Evolutionary conservation across 2,888 invertebrate species (phyloP).

Genomic region (Noctua janthina): DNA sequence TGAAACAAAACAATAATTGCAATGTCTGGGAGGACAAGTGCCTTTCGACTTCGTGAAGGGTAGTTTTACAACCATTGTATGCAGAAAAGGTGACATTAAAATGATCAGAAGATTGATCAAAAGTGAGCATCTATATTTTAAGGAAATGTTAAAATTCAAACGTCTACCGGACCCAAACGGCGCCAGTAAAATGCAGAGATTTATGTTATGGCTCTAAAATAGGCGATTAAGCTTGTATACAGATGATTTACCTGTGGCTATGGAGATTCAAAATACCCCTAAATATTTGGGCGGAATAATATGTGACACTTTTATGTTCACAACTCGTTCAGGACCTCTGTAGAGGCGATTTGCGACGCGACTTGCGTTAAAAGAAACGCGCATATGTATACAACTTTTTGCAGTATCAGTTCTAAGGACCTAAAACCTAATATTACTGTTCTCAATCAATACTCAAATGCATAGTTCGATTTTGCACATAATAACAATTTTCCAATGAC

Average conservation of each 20-base stretch:
- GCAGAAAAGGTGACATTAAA: background rate
- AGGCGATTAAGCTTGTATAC: slow-evolving; percentile 19
- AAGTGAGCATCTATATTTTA: slow-evolving; percentile 9
- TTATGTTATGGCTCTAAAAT: slow-evolving; percentile 45
- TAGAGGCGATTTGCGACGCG: background rate
- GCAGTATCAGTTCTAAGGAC: background rate
- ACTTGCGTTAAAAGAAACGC: background rate
- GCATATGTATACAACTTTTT: no score
- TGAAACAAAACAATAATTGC: no score
- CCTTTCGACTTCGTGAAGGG: no score
- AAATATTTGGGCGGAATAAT: background rate
- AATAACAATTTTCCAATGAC: background rate
- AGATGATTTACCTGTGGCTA: background rate
- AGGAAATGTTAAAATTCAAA: slow-evolving; percentile 57
- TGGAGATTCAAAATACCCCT: background rate
- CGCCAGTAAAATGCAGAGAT: slow-evolving; percentile 54
- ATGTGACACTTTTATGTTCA: background rate
- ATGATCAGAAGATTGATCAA: background rate
- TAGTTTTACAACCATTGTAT: no score
- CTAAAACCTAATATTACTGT: no score
- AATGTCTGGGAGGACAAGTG: no score
- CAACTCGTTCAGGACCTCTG: background rate
- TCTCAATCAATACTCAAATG: background rate
- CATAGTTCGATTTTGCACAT: background rate
- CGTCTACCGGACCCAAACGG: slow-evolving; percentile 38